Conservation (phyloP, 35 echinoderm and acorn worm genomes). For the Eucidaris tribuloides region DNA sequence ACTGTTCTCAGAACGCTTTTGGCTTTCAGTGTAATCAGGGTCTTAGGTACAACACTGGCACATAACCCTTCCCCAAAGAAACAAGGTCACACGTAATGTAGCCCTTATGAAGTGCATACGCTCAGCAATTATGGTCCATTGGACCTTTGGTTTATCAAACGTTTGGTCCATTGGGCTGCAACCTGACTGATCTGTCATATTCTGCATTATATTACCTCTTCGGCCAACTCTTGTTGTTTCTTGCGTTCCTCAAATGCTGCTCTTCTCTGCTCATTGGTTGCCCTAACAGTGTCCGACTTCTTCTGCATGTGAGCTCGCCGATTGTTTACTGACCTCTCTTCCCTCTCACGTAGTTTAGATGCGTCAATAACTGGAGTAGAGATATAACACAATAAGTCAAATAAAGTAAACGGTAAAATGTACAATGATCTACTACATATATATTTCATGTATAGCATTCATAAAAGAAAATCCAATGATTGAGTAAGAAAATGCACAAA, state of each 20-base stretch:
- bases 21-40: too few species aligned
- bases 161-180: background rate
- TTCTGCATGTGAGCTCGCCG: conserved; percentile 20
- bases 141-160: too few species aligned
- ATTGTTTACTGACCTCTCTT: background rate
- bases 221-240: conserved; percentile 29
- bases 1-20: too few species aligned
- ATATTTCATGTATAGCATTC: too few species aligned
- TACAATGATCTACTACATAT: too few species aligned
- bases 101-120: background rate
- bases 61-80: background rate
- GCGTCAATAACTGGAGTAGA: conserved; percentile 62
- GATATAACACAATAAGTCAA: too few species aligned
- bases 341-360: conserved; percentile 38
- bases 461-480: too few species aligned
- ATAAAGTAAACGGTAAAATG: too few species aligned
- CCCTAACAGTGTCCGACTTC: conserved; percentile 2
- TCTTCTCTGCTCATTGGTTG: conserved; percentile 26
- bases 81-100: background rate
- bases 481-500: conserved; percentile 28
- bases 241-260: conserved; percentile 40
- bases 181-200: too few species aligned
- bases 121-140: background rate
- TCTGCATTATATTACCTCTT: too few species aligned
- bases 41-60: background rate